phyloP scores from a whole-genome alignment of 2,797 vertebrate species.

The Poecilia picta region DNA sequence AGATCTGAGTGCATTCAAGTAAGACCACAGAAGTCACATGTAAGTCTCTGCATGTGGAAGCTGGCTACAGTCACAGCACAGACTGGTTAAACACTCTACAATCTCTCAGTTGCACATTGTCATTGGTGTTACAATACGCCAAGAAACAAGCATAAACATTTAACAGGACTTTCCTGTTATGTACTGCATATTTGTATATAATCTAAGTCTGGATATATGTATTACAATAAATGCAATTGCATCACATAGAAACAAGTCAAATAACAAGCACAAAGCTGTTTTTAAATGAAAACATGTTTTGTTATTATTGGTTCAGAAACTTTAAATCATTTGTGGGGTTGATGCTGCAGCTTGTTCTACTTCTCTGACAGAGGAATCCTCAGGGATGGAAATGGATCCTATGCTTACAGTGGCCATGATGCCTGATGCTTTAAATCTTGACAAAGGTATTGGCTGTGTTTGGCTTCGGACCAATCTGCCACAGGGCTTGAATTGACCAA shows the following conservation, averaged over 20 bases:
- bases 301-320: not conserved
- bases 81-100: conserved; percentile 33
- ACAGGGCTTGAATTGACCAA: conserved; percentile 35
- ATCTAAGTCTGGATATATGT: not conserved
- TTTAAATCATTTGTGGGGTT: conserved; percentile 34
- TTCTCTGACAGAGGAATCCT: conserved; percentile 84
- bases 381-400: conserved; percentile 85
- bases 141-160: conserved; percentile 23
- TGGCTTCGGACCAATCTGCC: conserved; percentile 56
- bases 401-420: conserved; percentile 78
- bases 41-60: conserved; percentile 49
- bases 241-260: not conserved
- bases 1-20: conserved; percentile 35
- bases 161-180: conserved; percentile 2
- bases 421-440: conserved; percentile 76
- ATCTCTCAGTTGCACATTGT: conserved; percentile 31
- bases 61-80: conserved; percentile 35
- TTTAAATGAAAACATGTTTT: not conserved
- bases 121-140: conserved; percentile 23
- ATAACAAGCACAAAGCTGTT: not conserved
- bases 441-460: conserved; percentile 84
- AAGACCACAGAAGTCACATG: conserved; percentile 43
- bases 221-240: not conserved
- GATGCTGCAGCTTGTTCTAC: conserved; percentile 67
- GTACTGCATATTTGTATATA: conserved; percentile 11